These are phyloP conservation scores for Bothrops jararaca DNA, from an alignment of 2,113 vertebrate species.

Conservation along the genomic window DNA sequence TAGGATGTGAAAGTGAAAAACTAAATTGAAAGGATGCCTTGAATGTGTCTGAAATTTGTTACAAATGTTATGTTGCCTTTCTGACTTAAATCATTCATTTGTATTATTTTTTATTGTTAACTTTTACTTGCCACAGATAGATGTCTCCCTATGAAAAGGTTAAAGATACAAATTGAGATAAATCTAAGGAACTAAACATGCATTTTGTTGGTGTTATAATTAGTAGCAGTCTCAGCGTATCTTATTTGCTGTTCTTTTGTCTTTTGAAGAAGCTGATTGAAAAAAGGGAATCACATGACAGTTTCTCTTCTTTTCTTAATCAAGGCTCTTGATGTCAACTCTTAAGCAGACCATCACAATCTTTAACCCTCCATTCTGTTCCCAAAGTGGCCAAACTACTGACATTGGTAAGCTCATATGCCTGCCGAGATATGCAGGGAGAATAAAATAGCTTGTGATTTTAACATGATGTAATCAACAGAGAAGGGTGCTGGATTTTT, in stretches of 20 bases:
- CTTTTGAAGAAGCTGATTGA: neutral
- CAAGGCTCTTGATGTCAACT: neutral
- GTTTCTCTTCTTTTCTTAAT: neutral
- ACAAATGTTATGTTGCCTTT: conserved; percentile 36
- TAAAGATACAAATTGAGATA: neutral
- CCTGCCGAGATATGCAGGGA: neutral
- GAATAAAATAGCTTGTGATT: neutral
- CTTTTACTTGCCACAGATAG: conserved; percentile 42
- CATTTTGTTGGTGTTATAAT: neutral
- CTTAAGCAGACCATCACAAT: neutral
- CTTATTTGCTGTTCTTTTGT: neutral
- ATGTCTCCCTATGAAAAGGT: conserved; percentile 25
- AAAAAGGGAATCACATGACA: neutral
- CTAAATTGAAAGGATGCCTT: neutral
- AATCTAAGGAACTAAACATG: neutral
- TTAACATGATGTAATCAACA: neutral
- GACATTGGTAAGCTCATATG: neutral
- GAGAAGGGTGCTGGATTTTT: neutral
- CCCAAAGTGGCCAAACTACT: neutral
- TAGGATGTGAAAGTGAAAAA: neutral
- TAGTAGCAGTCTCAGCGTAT: neutral
- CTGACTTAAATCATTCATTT: conserved; percentile 52
- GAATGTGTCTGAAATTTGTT: conserved; percentile 20
- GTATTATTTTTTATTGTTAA: conserved; percentile 40
- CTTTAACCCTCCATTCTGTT: neutral